Evolutionary conservation across 2,797 vertebrate species (phyloP), one percentile per base, ranked within the genome.

Genomic region (Podarcis lilfordi): DNA sequence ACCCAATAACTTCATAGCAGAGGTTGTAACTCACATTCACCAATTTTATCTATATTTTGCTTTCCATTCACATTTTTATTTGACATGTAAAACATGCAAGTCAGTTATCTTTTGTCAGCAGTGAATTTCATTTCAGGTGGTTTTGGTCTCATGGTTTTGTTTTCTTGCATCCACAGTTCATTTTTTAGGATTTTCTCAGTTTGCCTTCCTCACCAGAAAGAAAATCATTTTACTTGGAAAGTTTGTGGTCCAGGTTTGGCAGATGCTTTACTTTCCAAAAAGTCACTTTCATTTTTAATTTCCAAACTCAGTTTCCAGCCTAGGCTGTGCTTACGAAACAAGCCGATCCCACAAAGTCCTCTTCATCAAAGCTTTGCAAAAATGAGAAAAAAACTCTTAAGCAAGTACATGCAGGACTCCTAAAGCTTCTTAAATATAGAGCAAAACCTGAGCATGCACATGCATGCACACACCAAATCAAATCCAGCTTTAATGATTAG

Each of bases 1-100:
- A 40, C 69, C 79, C 43, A 85, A 64, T 61, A 68, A 74, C 76
- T 80, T 85, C 68, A 59, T 87, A 90, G 89, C 92, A 89, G 87
- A 92, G 25, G 29, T 35, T 6, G n/a, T 74, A 89, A 87, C 78
- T 88, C 45, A 66, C 87, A 77, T 89, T 75, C 50, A 69, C n/a
- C 76, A 3, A 0, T 11, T 45, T 86, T 79, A 77, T 81, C 88
- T 4, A 59, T 83, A 92, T 91, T 93, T 79, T 80, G 35, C 23
- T 88, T 55, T 59, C 82, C 17, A 35, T 55, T 50, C 10, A n/a
- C 59, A 55, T 3, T 50, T 69, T 68, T 45, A 66, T 82, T 29
- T 69, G 25, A 78, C 32, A 55, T 37, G 32, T 61, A 88, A 79
- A 88, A 79, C 7, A 78, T 66, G 9, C 25, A 68, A 13, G 69